Evolutionary conservation across 2,797 vertebrate genomes (phyloP).

Genomic region (Huso huso): DNA sequence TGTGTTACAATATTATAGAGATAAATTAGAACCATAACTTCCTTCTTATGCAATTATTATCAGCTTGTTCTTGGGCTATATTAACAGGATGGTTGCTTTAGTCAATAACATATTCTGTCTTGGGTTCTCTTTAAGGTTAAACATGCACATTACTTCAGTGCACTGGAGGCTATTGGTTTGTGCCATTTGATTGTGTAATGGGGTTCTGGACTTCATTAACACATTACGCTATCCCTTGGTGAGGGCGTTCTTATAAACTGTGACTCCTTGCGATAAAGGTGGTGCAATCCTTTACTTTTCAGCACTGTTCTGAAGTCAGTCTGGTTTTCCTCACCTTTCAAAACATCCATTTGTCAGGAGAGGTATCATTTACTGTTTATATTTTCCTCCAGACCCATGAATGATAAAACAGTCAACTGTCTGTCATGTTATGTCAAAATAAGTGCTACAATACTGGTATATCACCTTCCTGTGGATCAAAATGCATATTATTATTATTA

Average conservation of each 20-base stretch:
- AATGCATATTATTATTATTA: neutral
- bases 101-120: too few species aligned
- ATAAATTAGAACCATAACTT: too few species aligned
- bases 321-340: constrained; percentile 58
- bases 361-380: constrained; percentile 47
- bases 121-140: too few species aligned
- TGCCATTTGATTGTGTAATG: too few species aligned
- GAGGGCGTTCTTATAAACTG: constrained; percentile 37
- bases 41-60: too few species aligned
- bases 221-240: constrained; percentile 31
- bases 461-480: constrained; percentile 26
- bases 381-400: constrained; percentile 46
- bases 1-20: too few species aligned
- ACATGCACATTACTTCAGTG: too few species aligned
- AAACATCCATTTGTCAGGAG: constrained; percentile 55
- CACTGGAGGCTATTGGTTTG: too few species aligned
- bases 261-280: constrained; percentile 18
- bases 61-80: too few species aligned
- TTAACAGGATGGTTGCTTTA: too few species aligned
- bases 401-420: constrained; percentile 47
- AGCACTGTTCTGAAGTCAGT: constrained; percentile 40
- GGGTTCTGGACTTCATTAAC: constrained; percentile 38
- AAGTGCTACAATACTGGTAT: constrained; percentile 23
- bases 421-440: constrained; percentile 41
- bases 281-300: constrained; percentile 46